phyloP scores from a whole-genome alignment of 2,797 vertebrate genomes.

The Fundulus diaphanus region DNA sequence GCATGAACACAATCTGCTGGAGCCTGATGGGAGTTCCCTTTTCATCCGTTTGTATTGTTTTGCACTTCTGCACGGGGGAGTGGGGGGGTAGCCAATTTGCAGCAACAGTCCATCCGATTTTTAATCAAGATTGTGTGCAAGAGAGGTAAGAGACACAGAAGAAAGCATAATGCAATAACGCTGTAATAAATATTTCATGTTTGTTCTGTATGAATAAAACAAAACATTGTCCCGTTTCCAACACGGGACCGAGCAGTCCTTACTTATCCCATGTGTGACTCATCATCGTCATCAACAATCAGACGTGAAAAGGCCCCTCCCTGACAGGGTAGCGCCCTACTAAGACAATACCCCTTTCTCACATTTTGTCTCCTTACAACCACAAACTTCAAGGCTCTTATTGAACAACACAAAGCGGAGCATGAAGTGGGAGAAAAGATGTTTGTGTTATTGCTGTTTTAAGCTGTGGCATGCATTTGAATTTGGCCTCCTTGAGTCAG shows the following conservation, averaged over 20 bases:
- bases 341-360: background rate
- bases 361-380: background rate
- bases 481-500: no score
- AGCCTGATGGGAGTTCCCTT: slow-evolving; percentile 54
- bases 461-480: no score
- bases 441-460: no score
- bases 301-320: background rate
- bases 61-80: slow-evolving; percentile 25
- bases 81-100: slow-evolving; percentile 55
- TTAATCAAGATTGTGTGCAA: slow-evolving; percentile 62
- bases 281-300: slow-evolving; percentile 27
- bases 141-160: slow-evolving; percentile 32
- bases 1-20: slow-evolving; percentile 73
- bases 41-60: slow-evolving; percentile 67
- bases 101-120: slow-evolving; percentile 44
- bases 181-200: slow-evolving; percentile 72
- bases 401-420: no score
- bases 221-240: slow-evolving; percentile 56
- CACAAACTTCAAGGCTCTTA: no score
- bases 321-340: background rate
- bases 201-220: slow-evolving; percentile 76
- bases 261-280: slow-evolving; percentile 50
- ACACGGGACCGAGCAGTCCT: slow-evolving; percentile 23
- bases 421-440: no score
- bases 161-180: slow-evolving; percentile 51